phyloP scores from a whole-genome alignment of 2,797 vertebrate species.

The Oreochromis mossambicus region DNA sequence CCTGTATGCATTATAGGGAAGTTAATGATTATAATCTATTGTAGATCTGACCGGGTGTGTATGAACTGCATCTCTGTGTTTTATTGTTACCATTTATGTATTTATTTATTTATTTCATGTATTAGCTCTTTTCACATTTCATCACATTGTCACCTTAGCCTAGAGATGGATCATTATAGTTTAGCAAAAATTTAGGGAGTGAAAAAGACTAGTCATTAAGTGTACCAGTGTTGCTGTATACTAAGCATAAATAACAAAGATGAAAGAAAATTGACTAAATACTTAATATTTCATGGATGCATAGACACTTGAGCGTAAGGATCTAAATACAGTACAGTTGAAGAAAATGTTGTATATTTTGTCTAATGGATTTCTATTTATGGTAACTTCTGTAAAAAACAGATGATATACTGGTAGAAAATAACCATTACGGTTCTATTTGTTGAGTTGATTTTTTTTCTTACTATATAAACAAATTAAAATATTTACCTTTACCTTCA shows the following conservation, averaged over 20 bases:
- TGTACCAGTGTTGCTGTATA: not conserved
- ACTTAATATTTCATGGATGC: no score
- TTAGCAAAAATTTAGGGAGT: not conserved
- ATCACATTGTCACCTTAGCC: not conserved
- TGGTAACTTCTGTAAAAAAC: not conserved
- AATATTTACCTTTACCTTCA: not conserved
- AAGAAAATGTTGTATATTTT: not conserved
- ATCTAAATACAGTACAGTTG: not conserved
- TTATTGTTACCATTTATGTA: no score
- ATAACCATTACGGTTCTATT: not conserved
- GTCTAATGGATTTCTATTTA: not conserved
- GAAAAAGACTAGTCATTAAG: not conserved
- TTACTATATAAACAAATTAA: not conserved
- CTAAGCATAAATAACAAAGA: not conserved
- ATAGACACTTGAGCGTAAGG: not conserved
- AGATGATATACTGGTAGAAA: not conserved
- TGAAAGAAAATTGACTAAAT: not conserved
- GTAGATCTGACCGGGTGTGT: not conserved
- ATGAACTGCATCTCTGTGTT: no score
- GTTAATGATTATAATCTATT: not conserved
- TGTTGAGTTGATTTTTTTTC: not conserved
- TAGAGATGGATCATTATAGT: no score
- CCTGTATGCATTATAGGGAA: not conserved
- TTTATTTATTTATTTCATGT: no score
- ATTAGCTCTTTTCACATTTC: no score